Conservation (phyloP, 2,113 vertebrate genomes). For the Pelmatolapia mariae region DNA sequence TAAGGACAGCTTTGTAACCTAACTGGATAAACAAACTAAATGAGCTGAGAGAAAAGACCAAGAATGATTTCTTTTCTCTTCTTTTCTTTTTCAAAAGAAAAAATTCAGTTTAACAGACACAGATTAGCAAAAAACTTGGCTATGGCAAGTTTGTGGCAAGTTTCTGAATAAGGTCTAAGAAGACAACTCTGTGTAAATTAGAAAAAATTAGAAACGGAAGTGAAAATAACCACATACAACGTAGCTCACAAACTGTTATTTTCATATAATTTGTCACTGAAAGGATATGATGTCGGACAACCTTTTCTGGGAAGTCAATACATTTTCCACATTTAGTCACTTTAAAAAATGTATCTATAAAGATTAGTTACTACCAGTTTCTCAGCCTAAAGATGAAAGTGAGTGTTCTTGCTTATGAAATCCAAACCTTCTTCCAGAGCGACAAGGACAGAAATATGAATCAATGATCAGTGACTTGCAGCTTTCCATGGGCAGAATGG, state of each 20-base stretch:
- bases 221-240: background rate
- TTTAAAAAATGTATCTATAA: background rate
- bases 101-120: background rate
- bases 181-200: background rate
- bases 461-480: background rate
- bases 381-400: background rate
- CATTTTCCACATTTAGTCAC: background rate
- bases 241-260: background rate
- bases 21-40: background rate
- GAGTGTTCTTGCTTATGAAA: background rate
- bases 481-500: constrained; percentile 11
- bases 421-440: background rate
- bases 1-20: background rate
- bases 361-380: background rate
- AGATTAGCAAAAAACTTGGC: background rate
- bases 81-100: background rate
- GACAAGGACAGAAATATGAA: constrained; percentile 1
- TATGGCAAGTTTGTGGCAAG: background rate
- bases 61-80: background rate
- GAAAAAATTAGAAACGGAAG: background rate
- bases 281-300: background rate
- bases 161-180: background rate
- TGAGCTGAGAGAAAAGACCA: background rate
- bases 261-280: background rate
- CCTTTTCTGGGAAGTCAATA: background rate